Conservation (phyloP, 2,113 vertebrate species). For the Oxyura jamaicensis region DNA sequence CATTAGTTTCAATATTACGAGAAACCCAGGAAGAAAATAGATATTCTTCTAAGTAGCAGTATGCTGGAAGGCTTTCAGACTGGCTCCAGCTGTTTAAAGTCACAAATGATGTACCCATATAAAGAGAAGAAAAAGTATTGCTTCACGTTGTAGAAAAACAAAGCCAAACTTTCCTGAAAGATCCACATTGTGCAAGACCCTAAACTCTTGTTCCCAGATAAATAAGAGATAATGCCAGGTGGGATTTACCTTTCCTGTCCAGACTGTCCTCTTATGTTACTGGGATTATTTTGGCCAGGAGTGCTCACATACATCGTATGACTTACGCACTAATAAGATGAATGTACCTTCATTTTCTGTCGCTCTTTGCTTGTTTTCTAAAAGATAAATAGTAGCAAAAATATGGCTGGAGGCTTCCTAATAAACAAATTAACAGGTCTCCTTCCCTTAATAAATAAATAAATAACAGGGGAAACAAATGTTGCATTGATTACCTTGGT, state of each 20-base stretch:
- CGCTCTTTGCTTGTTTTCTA: neutral
- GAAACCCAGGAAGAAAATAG: neutral
- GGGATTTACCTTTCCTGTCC: neutral
- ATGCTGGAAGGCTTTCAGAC: neutral
- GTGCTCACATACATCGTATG: neutral
- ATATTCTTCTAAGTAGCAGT: neutral
- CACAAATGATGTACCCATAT: fast-evolving
- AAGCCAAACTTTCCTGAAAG: neutral
- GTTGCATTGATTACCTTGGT: conserved; percentile 17
- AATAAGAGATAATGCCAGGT: neutral
- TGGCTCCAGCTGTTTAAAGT: conserved; percentile 2
- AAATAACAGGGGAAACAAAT: neutral
- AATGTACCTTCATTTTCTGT: neutral
- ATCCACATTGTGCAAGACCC: neutral
- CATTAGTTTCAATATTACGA: neutral
- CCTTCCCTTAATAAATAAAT: neutral
- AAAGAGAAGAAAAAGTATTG: neutral
- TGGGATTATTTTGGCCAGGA: neutral
- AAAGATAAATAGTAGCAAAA: neutral
- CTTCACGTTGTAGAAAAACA: neutral
- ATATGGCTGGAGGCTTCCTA: neutral
- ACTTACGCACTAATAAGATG: neutral
- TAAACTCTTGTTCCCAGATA: conserved; percentile 14
- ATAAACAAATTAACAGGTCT: conserved; percentile 32
- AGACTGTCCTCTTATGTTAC: conserved; percentile 1